These are phyloP conservation scores for Gryllus longicercus DNA, from an alignment of 2,888 invertebrate species.

Conservation along the genomic window DNA sequence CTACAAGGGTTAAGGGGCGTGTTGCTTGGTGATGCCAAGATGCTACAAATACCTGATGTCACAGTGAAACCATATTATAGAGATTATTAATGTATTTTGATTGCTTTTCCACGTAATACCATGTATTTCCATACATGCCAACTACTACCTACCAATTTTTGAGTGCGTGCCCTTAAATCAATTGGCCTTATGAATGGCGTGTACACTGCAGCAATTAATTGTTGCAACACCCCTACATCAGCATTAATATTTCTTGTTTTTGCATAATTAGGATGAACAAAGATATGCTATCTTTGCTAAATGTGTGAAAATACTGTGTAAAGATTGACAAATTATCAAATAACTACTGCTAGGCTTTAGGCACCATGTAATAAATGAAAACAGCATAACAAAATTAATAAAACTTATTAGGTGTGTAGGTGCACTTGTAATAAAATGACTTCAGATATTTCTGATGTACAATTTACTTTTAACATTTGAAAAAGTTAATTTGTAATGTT, in stretches of 20 bases:
- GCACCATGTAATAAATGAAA: no score
- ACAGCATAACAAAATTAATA: no score
- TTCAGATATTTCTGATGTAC: no score
- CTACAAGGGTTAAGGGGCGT: no score
- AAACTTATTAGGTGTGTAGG: no score
- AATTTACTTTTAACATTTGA: no score
- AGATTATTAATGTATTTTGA: background rate
- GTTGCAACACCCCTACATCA: slow-evolving; percentile 56
- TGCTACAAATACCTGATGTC: slow-evolving; percentile 29
- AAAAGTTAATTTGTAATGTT: no score
- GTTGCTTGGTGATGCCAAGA: no score
- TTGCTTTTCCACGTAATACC: background rate
- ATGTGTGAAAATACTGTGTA: no score
- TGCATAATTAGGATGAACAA: slow-evolving; percentile 57
- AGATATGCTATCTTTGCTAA: slow-evolving; percentile 47
- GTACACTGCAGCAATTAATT: slow-evolving; percentile 52
- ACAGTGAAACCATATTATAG: background rate
- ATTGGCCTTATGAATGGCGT: slow-evolving; percentile 39
- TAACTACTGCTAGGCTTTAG: no score
- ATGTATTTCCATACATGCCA: slow-evolving; percentile 35
- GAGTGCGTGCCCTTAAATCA: slow-evolving; percentile 20
- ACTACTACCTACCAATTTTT: slow-evolving; percentile 28
- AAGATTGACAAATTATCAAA: no score
- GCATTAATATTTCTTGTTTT: slow-evolving; percentile 52
- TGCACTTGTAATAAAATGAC: no score